phyloP scores from a whole-genome alignment of 2,113 vertebrate genomes.

The Ondatra zibethicus region DNA sequence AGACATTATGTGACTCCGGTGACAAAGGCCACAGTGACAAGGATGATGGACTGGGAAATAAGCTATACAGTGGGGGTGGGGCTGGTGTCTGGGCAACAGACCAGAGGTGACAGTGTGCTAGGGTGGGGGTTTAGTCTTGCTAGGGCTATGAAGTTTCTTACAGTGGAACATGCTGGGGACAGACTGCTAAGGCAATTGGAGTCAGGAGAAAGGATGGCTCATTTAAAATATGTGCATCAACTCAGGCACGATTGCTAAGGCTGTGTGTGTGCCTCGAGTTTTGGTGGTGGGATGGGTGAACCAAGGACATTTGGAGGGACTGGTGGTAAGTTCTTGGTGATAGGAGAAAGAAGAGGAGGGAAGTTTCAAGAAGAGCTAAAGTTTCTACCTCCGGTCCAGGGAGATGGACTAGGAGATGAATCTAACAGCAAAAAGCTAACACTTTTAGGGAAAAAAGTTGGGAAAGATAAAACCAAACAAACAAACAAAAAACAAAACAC shows the following conservation, averaged over 20 bases:
- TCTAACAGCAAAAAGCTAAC: neutral
- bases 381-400: neutral
- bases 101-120: no score
- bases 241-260: neutral
- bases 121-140: neutral
- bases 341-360: neutral
- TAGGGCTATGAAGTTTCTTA: neutral
- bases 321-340: neutral
- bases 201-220: neutral
- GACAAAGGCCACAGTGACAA: neutral
- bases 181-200: neutral
- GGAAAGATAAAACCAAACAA: neutral
- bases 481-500: neutral
- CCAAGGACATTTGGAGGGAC: constrained; percentile 2
- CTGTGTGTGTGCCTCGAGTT: neutral
- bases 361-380: neutral
- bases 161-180: neutral
- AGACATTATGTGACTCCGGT: neutral
- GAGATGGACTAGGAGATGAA: neutral
- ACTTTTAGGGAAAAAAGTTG: neutral
- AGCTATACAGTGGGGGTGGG: neutral
- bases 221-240: neutral
- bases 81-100: neutral
- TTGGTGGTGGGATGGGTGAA: neutral
- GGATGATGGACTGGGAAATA: neutral